Conservation (phyloP, 2,113 vertebrate species). For the Psilopogon haemacephalus region DNA sequence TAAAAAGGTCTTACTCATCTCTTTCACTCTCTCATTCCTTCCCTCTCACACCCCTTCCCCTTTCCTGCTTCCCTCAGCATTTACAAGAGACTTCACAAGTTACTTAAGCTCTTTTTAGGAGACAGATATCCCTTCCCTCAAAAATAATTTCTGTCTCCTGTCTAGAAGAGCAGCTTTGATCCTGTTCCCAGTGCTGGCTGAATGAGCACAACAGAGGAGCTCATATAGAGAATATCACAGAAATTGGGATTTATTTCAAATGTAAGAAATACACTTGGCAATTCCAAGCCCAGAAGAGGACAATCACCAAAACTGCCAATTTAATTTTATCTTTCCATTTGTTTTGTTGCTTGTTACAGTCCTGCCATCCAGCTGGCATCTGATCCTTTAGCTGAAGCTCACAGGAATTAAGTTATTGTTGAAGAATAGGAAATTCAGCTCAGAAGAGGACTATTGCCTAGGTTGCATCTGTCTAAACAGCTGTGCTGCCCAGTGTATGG, state of each 20-base stretch:
- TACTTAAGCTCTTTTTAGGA: neutral
- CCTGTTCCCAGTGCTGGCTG: neutral
- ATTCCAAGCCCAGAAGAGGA: neutral
- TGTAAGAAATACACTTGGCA: neutral
- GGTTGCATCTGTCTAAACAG: neutral
- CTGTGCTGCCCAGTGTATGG: neutral
- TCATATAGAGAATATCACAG: neutral
- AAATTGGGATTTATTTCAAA: slow-evolving; percentile 11
- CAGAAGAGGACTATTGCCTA: neutral
- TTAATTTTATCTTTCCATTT: slow-evolving; percentile 3
- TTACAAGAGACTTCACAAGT: neutral
- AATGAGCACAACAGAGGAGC: neutral
- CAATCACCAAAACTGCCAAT: neutral
- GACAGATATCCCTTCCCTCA: neutral
- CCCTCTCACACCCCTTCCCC: neutral
- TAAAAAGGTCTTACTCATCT: neutral
- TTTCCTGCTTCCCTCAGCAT: neutral
- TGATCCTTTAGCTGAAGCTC: neutral
- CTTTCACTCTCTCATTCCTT: neutral
- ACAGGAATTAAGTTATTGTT: neutral
- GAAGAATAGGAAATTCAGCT: neutral
- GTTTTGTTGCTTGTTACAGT: neutral
- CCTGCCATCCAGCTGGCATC: neutral
- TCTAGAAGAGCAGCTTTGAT: neutral
- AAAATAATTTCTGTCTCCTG: neutral